Base-by-base conservation (phyloP, 2,113 vertebrate species). In the Puffinus mauretanicus region DNA sequence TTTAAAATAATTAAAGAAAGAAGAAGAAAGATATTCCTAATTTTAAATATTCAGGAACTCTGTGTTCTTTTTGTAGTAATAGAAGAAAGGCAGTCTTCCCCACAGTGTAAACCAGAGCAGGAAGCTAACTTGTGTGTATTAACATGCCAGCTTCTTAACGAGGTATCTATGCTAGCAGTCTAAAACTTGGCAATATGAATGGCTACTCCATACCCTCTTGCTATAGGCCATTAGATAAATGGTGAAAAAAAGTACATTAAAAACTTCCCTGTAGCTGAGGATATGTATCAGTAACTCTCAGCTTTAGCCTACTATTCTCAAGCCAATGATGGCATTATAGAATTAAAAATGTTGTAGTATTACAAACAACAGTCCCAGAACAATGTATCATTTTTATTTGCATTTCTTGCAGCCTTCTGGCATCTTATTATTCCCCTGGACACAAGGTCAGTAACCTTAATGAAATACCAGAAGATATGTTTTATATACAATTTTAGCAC, bases 371-470 rank as follows among this genome's bases (percentile, higher is more conserved):
- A 70, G 69, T 58, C 47, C 14, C 62, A 82, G 80, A 36, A 30
- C 46, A 72, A 55, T 5, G 7, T 16, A 86, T 88, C 67, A 54
- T 89, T 88, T 94, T 86, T 91, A 57, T 89, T 79, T 91, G 54
- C 77, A 64, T 93, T 96, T 44, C 55, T 73, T 81, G 34, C 47
- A 88, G 93, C 52, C 66, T 90, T 67, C 70, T 67, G 81, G 66
- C 64, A 61, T 71, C 42, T 90, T 93, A 79, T 62, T 84, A 69
- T 90, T 77, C 58, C 58, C 49, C 62, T 75, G 86, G 54, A 86
- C 27, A 73, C 30, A 52, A 83, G 64, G 71, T 80, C 81, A 89
- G 78, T 24, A 93, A 91, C 44, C 60, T 88, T 93, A 95, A 95
- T 91, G 79, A 96, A 97, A 95, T 87, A 92, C 40, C n/a, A 86